phyloP scores from a whole-genome alignment of 2,113 vertebrate genomes.

The Clupea harengus region DNA sequence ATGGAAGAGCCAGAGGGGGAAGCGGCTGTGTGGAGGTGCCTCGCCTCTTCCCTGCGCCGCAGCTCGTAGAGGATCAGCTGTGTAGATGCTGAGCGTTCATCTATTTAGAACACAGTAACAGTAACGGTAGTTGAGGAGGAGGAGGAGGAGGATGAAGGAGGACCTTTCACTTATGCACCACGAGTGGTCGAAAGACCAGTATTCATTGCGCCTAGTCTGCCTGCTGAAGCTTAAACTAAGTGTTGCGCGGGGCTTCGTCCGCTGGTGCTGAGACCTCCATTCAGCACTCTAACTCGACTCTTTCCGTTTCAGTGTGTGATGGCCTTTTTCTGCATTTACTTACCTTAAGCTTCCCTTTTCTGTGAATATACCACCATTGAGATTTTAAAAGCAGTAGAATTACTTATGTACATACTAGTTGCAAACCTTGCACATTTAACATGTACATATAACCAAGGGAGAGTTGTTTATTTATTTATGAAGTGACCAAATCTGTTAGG shows the following conservation, averaged over 20 bases:
- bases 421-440: constrained; percentile 85
- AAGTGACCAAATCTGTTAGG: constrained; percentile 66
- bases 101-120: background rate
- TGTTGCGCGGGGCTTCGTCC: constrained; percentile 44
- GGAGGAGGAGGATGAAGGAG: background rate
- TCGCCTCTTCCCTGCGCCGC: background rate
- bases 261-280: constrained; percentile 52
- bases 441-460: constrained; percentile 76
- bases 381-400: constrained; percentile 69
- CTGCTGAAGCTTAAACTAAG: constrained; percentile 44
- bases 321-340: constrained; percentile 71
- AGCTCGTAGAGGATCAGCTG: constrained; percentile 5
- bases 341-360: constrained; percentile 75
- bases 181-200: background rate
- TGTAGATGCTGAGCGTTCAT: background rate
- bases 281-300: constrained; percentile 59
- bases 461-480: constrained; percentile 68
- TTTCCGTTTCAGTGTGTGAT: constrained; percentile 65
- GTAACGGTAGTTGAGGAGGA: background rate
- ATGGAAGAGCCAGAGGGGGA: background rate
- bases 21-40: constrained; percentile 24
- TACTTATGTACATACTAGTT: constrained; percentile 79
- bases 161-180: background rate
- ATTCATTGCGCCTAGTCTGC: constrained; percentile 2
- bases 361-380: constrained; percentile 72